Evolutionary conservation across 2,888 invertebrate species (phyloP), one percentile per base, ranked within the genome.

Genomic region (Gnatocerus cornutus): DNA sequence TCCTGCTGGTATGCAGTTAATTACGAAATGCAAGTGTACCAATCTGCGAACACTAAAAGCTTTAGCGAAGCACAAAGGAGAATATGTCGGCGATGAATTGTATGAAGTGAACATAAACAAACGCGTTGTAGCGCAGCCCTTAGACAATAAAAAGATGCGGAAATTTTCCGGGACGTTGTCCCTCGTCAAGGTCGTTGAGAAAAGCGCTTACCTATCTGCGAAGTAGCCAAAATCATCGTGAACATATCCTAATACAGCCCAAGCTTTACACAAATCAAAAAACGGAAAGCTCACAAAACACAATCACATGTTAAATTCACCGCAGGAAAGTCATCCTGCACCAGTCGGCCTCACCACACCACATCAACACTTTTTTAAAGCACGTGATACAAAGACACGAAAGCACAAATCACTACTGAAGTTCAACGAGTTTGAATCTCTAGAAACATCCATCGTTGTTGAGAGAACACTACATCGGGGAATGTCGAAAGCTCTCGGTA

Each of bases 381-480:
- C 37, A 55, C 55, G 41, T 41, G 41, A 13, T 12, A n/a, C 12
- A n/a, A 66, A 37, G 21, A 52, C 50, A 48, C 45, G 21, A 68
- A 33, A 62, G 45, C 48, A 68, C 62, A 46, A 68, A 61, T 53
- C 53, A 68, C 68, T 61, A 68, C 67, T 68, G 62, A 55, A 62
- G 45, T 68, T 64, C 16, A 58, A 43, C 63, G 62, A 68, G 64
- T 64, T 63, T 48, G 64, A 63, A 69, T 65, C 64, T 69, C 69
- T 65, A 69, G 66, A 69, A 69, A 59, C 61, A 37, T 71, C 71
- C 46, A 67, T 48, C 16, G 63, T 10, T 41, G 43, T 52, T 41
- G 66, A 43, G 67, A 67, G 58, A 48, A 10, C 67, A 58, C 66
- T 37, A 39, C 13, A 33, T 65, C 71, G 68, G 68, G 5, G 43